A percentile compares a stretch with the other conserved stretches of the same genome.
These are phyloP conservation scores for Plebejus melissa DNA, from an alignment of 2,888 invertebrate genomes.

Conservation along the genomic window DNA sequence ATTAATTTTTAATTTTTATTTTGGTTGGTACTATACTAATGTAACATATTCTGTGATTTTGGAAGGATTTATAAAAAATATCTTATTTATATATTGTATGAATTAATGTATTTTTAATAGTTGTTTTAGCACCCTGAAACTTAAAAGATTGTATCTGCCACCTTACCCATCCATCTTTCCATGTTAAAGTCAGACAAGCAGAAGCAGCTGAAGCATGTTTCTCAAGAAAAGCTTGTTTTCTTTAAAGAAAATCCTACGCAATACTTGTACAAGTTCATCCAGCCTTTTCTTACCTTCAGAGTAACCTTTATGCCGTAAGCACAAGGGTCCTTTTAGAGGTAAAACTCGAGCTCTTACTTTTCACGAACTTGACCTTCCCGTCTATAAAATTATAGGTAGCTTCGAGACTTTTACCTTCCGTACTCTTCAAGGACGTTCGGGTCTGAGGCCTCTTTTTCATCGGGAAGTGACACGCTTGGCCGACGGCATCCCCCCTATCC, in stretches of 20 bases:
- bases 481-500: slow-evolving; percentile 62
- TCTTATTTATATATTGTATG: no score
- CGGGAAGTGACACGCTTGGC: slow-evolving; percentile 71
- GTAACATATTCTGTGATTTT: no score
- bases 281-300: not conserved
- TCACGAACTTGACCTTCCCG: slow-evolving; percentile 7
- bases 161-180: not conserved
- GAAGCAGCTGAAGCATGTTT: not conserved
- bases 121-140: no score
- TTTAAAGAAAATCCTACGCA: not conserved
- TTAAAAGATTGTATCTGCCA: no score
- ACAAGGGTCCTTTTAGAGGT: not conserved
- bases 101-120: no score
- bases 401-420: slow-evolving; percentile 50
- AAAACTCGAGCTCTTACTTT: not conserved
- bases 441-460: slow-evolving; percentile 66
- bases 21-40: no score
- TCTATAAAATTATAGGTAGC: slow-evolving; percentile 19
- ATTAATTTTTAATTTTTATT: no score
- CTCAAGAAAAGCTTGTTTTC: not conserved
- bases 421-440: slow-evolving; percentile 64
- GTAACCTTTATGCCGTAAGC: not conserved
- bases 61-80: no score
- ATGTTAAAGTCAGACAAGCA: not conserved
- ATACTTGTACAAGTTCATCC: not conserved